phyloP scores from a whole-genome alignment of 2,113 vertebrate genomes.

The Synodontis membranacea region DNA sequence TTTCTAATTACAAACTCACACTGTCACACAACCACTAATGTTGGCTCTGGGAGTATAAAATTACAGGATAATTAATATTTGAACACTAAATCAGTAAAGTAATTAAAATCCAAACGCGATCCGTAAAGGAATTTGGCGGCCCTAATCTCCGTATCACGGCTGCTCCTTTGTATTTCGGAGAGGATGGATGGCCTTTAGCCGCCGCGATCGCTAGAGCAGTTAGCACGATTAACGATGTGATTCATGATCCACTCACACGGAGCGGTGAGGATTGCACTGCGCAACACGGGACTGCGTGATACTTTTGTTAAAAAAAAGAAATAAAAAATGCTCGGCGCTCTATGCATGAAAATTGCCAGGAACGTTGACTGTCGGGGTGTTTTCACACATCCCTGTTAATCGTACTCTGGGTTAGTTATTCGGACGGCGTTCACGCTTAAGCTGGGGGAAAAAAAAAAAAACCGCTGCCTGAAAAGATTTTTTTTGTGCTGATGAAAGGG shows the following conservation, averaged over 20 bases:
- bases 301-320: no score
- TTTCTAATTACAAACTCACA: not conserved
- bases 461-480: not conserved
- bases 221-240: slow-evolving; percentile 15
- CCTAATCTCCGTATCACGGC: not conserved
- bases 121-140: slow-evolving; percentile 1
- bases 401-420: not conserved
- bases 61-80: not conserved
- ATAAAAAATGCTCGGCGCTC: not conserved
- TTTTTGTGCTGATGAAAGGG: slow-evolving; percentile 10
- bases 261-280: not conserved
- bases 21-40: not conserved
- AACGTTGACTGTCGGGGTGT: not conserved
- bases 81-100: not conserved
- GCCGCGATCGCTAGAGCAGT: not conserved
- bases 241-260: not conserved
- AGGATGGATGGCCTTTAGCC: not conserved
- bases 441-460: not conserved
- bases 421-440: not conserved
- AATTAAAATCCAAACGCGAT: not conserved
- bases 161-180: not conserved
- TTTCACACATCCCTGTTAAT: not conserved
- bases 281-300: no score
- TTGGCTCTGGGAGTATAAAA: not conserved
- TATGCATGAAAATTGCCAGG: not conserved